Evolutionary conservation across 2,113 vertebrate genomes (phyloP), one percentile per base, ranked within the genome.

Genomic region (Myiopsitta monachus): DNA sequence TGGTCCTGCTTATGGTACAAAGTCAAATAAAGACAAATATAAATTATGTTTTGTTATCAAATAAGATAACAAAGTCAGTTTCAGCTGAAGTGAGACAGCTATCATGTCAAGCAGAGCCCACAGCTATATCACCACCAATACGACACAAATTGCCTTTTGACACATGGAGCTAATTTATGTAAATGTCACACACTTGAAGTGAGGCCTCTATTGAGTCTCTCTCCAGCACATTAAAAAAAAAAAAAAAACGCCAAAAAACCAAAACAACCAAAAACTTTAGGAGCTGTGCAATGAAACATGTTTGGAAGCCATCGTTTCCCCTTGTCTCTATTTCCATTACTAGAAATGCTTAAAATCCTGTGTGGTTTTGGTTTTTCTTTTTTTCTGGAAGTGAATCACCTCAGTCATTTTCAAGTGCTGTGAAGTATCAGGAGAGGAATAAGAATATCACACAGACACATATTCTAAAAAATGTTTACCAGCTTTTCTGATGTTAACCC

Each of bases 331-430:
- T 73, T 93, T 83, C 70, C 54, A 77, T 80, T 95, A 83, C 85
- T 86, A 87, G 78, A 94, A 87, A 92, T 52, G 10, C 17, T 72
- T 70, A 13, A 43, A 92, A 36, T 64, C 46, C 41, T 44, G 44
- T 69, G 41, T 59, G 55, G 13, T n/a, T 59, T 59, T 36, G 57
- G 33, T 36, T 59, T 59, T 36, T 15, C 14, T 1, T 23, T 83
- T 57, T 92, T 83, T 27, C 46, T 88, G 38, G 44, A 41, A 85
- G 23, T 88, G 93, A 93, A 47, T 94, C 87, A 91, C 73, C 70
- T 90, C 59, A 86, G 47, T 36, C 38, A 64, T 75, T 72, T 90
- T 47, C 69, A 57, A 80, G 57, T 21, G 26, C 46, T 74, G 23
- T 55, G 30, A 91, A 69, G 26, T 36, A 72, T 41, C 46, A 77